These are phyloP conservation scores for Clamator glandarius DNA, from an alignment of 2,797 vertebrate species.

Conservation along the genomic window DNA sequence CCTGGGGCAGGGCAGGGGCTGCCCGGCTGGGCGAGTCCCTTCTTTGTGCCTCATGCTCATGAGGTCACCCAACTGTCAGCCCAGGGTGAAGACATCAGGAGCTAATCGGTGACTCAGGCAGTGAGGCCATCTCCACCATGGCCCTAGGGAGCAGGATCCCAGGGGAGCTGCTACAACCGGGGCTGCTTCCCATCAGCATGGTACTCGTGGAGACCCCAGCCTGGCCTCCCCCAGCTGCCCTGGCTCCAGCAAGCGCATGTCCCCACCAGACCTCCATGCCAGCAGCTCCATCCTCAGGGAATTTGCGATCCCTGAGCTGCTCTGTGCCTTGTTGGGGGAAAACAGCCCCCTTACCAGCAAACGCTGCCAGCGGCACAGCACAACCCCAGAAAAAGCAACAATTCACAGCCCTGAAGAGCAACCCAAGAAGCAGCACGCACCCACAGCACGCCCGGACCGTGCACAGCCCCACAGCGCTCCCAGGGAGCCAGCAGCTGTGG, in stretches of 20 bases:
- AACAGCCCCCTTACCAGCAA: not conserved
- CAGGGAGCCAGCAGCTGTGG: accelerated
- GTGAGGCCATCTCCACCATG: not conserved
- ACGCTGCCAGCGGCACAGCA: not conserved
- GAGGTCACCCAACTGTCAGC: conserved; percentile 12
- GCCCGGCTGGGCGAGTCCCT: not conserved
- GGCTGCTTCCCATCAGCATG: accelerated
- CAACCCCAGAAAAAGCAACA: accelerated
- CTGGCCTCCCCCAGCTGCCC: not conserved
- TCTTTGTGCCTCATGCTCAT: not conserved
- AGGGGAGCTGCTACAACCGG: not conserved
- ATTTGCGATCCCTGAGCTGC: accelerated
- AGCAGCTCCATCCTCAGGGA: not conserved
- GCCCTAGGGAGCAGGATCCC: not conserved
- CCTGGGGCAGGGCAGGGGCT: not conserved
- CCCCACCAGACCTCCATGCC: not conserved
- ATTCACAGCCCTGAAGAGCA: accelerated
- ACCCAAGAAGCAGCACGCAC: not conserved
- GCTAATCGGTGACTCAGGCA: not conserved
- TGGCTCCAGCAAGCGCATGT: not conserved
- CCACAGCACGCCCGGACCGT: accelerated
- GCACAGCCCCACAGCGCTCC: not conserved
- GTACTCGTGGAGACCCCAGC: not conserved
- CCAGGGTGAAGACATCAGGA: not conserved
- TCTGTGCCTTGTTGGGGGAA: accelerated